phyloP scores from a whole-genome alignment of 2,888 invertebrate genomes.

The Drosophila longiperda region DNA sequence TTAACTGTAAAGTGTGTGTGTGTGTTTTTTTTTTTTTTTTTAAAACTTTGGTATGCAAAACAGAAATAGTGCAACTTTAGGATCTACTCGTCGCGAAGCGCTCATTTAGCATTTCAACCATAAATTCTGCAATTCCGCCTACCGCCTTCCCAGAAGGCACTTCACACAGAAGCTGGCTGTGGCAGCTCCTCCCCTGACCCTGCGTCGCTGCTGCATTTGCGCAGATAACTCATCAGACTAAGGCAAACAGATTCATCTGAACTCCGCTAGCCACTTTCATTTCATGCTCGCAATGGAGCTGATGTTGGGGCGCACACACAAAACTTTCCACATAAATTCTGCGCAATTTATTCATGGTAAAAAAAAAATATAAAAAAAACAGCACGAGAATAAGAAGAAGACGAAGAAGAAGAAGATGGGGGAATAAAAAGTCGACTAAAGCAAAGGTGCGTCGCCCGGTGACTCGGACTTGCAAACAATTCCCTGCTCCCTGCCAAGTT shows the following conservation, averaged over 20 bases:
- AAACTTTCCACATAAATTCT: conserved; percentile 79
- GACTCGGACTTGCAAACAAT: conserved; percentile 59
- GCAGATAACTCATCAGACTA: conserved; percentile 78
- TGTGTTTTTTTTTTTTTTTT: not conserved
- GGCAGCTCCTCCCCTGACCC: not conserved
- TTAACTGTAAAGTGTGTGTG: conserved; percentile 18
- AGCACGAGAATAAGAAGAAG: conserved; percentile 1
- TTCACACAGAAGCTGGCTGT: not conserved
- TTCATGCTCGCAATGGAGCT: conserved; percentile 42
- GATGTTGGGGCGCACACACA: conserved; percentile 36
- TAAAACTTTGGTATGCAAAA: conserved; percentile 32
- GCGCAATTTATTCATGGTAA: conserved; percentile 78
- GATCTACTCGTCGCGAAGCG: conserved; percentile 37
- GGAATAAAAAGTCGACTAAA: conserved; percentile 24
- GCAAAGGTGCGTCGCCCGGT: conserved; percentile 68
- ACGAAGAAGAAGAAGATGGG: conserved; percentile 10
- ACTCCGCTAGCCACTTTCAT: conserved; percentile 77
- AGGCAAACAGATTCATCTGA: conserved; percentile 79
- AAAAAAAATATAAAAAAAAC: conserved; percentile 22
- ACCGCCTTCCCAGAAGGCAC: conserved; percentile 20
- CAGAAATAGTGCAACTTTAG: conserved; percentile 42
- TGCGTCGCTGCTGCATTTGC: conserved; percentile 57
- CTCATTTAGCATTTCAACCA: conserved; percentile 75
- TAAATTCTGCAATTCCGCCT: conserved; percentile 67
- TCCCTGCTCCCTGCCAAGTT: conserved; percentile 15